Base-by-base conservation (phyloP, 2,888 invertebrate genomes). In the Chrysolina americana region DNA sequence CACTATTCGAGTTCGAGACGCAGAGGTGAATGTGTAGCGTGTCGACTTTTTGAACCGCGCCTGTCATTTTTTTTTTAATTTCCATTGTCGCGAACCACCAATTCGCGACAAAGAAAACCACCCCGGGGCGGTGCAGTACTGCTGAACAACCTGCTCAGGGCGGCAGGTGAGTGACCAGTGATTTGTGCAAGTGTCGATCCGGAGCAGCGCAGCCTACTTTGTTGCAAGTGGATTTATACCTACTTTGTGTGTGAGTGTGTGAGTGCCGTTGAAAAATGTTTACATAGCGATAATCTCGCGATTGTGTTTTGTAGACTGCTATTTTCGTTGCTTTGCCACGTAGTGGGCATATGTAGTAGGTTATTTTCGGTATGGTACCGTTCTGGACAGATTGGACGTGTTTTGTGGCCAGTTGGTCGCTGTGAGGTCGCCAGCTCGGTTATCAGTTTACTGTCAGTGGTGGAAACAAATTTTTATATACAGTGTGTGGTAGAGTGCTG, bases 321-420 rank as follows among this genome's bases (percentile, higher is more conserved):
- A 81, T 81, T 83, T 83, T 81, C 76, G 79, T 80, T 82, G 80
- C 81, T 81, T 81, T 83, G 83, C 83, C 83, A 83, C 83, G 83
- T 83, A 80, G 82, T 79, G 65, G 71, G 78, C 74, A 68, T 68
- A 66, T 66, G 36, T 76, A 73, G 78, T 80, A 79, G 78, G 81
- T 80, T 82, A 82, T 82, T 82, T 82, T 80, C 75, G 78, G 79
- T 82, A 77, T 79, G 74, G 80, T 81, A 73, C 80, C 75, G 76
- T 78, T 81, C 77, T 17, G 76, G 75, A 73, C 74, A 76, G 77
- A 77, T 79, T 74, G 75, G 71, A 73, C 71, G 72, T 71, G 69
- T 69, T 73, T 77, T 73, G 75, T 73, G 71, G 59, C 72, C 71
- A 72, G 78, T 76, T 76, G 76, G 53, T 69, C 53, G 73, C 72